Evolutionary conservation across 2,797 vertebrate genomes (phyloP).

Genomic region (Clangula hyemalis): DNA sequence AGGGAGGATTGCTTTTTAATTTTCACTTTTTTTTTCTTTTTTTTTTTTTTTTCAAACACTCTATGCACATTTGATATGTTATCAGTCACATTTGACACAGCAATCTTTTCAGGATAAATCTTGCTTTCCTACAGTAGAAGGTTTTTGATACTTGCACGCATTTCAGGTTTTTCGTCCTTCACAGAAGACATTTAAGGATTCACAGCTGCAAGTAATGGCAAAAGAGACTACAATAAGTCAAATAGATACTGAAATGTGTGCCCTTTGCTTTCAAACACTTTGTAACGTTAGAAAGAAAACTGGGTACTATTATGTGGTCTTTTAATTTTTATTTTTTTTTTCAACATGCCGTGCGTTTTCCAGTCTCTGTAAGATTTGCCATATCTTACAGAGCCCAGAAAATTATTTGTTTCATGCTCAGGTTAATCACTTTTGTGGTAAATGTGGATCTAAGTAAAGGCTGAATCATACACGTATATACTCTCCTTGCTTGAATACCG

Average conservation of each 20-base stretch:
- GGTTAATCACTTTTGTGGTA: not conserved
- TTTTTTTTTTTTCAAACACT: not conserved
- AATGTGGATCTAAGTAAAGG: not conserved
- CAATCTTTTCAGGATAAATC: not conserved
- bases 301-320: not conserved
- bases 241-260: not conserved
- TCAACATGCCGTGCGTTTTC: not conserved
- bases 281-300: not conserved
- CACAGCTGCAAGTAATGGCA: not conserved
- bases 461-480: not conserved
- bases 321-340: not conserved
- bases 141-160: not conserved
- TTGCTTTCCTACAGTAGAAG: not conserved
- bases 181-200: not conserved
- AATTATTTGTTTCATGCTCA: conserved; percentile 28
- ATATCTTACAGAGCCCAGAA: conserved; percentile 6
- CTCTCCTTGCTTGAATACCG: not conserved
- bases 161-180: not conserved
- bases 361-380: not conserved
- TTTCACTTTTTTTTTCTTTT: not conserved
- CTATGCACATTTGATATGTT: not conserved
- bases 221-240: not conserved
- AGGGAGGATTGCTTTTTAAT: not conserved
- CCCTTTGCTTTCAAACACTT: not conserved
- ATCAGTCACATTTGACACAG: not conserved